Evolutionary conservation across 1,140 invertebrate species (phyloP).

Genomic region (Galendromus occidentalis): DNA sequence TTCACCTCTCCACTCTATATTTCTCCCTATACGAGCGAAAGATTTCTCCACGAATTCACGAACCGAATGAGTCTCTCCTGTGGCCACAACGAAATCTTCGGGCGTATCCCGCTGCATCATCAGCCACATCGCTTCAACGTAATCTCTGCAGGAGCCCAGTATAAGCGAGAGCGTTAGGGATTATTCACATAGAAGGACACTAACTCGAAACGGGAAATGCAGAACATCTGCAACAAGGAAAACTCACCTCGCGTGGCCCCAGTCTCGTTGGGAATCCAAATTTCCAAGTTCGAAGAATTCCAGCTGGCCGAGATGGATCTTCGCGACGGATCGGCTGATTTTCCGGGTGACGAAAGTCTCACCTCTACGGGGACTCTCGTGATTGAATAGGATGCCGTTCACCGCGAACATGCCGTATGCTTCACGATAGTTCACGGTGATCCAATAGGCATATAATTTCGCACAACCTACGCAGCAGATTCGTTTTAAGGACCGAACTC

Average conservation of each 20-base stretch:
- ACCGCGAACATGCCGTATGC: conserved; percentile 94
- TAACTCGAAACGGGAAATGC: too few species aligned
- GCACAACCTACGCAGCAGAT: conserved; percentile 53
- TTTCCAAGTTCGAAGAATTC: conserved; percentile 80
- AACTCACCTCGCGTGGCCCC: conserved; percentile 78
- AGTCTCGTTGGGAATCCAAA: conserved; percentile 85
- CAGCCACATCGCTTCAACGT: conserved; percentile 98
- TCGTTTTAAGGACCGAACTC: not conserved
- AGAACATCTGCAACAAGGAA: too few species aligned
- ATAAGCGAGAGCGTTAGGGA: too few species aligned
- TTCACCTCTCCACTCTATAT: conserved; percentile 58
- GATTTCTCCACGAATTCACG: conserved; percentile 84
- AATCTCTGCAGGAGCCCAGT: too few species aligned
- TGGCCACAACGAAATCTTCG: conserved; percentile 94
- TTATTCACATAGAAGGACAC: too few species aligned
- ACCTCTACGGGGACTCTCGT: conserved; percentile 86
- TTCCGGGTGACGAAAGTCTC: conserved; percentile 98
- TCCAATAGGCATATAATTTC: conserved; percentile 97
- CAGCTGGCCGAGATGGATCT: conserved; percentile 71
- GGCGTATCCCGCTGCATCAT: conserved; percentile 88
- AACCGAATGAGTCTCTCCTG: conserved; percentile 81
- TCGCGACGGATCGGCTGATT: conserved; percentile 89
- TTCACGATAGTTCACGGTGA: conserved; percentile 91
- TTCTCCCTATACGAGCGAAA: conserved; percentile 48
- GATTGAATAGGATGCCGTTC: conserved; percentile 97